Base-by-base conservation (phyloP, 2,113 vertebrate genomes). In the Rhodinocichla rosea region DNA sequence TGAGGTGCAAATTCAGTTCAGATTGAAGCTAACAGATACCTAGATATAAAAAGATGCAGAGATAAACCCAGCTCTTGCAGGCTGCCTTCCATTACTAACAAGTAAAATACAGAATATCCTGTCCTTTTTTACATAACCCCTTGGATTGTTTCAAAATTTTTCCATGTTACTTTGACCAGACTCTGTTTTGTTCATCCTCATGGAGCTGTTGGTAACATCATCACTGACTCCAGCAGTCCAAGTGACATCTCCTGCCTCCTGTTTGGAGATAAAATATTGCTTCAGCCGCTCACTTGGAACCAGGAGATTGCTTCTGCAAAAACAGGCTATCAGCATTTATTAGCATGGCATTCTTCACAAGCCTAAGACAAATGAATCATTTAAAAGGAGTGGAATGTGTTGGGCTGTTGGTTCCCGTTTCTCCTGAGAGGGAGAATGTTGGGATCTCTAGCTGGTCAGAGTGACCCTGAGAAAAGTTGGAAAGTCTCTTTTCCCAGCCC, bases 291-390 rank as follows among this genome's bases (percentile, higher is more conserved):
- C 22, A 6, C 50, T 60, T 87, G 83, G 57, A 95, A 77, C 81
- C 39, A 35, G 87, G 68, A 96, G 78, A 94, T 93, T 94, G 70
- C 92, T 80, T 89, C 88, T 94, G 63, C 85, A 92, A 81, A 94
- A 75, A 32, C 40, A 89, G 22, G 19, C 50, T 63, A 70, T 94
- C 93, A 71, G 53, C 73, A 75, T 94, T 95, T 95, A 92, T 95
- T 97, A 96, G 59, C 76, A 15, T 2, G 33, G 70, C 40, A 64
- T 30, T 28, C 6, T 85, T 81, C 73, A 71, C 44, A 75, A 56
- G 35, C 85, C 91, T 90, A 67, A 87, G 77, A 49, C 33, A 79
- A 96, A 92, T 93, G 47, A 74, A 97, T 92, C 26, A 15, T 84
- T 84, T 84, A 68, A 91, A 81, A 88, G 60, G 64, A 92, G 94